phyloP scores from a whole-genome alignment of 1,140 invertebrate genomes.

The Heliconius hewitsoni region DNA sequence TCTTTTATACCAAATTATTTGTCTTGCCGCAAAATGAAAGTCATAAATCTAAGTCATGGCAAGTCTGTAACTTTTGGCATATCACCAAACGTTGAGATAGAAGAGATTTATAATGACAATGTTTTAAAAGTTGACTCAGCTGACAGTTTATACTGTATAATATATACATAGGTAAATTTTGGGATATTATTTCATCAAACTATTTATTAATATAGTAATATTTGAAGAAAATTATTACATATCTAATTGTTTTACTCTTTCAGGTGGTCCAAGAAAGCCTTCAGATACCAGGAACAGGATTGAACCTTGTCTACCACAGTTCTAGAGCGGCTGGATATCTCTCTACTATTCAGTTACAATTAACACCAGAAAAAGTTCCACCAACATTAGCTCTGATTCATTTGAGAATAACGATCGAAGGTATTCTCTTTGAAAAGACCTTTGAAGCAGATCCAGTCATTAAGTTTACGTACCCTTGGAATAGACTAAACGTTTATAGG shows the following conservation, averaged over 20 bases:
- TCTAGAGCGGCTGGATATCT: conserved; percentile 95
- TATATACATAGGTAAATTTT: background rate
- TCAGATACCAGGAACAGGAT: conserved; percentile 94
- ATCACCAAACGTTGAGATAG: conserved; percentile 6
- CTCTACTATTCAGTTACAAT: conserved; percentile 96
- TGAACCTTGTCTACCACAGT: conserved; percentile 97
- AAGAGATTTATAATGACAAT: conserved; percentile 21
- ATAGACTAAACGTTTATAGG: conserved; percentile 96
- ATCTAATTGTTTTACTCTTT: background rate
- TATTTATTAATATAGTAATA: background rate
- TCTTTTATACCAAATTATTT: conserved; percentile 7
- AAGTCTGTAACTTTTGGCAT: conserved; percentile 15
- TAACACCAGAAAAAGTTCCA: conserved; percentile 93
- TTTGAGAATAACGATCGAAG: conserved; percentile 95
- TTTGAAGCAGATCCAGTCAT: conserved; percentile 98
- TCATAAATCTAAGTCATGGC: conserved; percentile 15
- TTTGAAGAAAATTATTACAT: background rate
- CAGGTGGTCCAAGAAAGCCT: conserved; percentile 96
- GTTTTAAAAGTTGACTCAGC: conserved; percentile 11
- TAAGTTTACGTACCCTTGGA: conserved; percentile 98
- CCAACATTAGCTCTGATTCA: conserved; percentile 92
- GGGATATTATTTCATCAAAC: no score
- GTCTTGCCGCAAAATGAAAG: conserved; percentile 10
- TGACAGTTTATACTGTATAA: background rate
- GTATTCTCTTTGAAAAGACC: conserved; percentile 94